Evolutionary conservation across 2,797 vertebrate genomes (phyloP), one percentile per base, ranked within the genome.

Genomic region (Clarias platycephalus): DNA sequence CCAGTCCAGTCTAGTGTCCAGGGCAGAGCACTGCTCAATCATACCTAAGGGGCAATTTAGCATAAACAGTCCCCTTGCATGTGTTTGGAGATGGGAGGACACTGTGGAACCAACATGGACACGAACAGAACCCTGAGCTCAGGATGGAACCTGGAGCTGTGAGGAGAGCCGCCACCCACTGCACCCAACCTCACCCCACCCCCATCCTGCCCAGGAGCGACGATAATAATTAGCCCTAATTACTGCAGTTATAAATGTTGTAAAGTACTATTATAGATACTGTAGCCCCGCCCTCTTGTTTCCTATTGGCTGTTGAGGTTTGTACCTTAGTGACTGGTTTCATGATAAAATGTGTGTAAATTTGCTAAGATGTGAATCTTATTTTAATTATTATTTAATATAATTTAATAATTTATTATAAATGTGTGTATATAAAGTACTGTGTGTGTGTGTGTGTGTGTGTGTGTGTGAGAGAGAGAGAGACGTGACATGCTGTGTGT

Each of bases 401-500:
- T 49, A 49, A 49, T 49, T 49, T 2, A 12, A 49, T 49, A 49
- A 49, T 49, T 49, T 49, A 12, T 12, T 49, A 49, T 12, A 49
- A 15, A 15, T 0, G 31, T 28, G 12, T 58, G 74, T 57, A 5
- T 55, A 55, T 28, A 31, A 76, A 34, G 7, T 34, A 76, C 7
- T 31, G 72, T 20, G 49, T 72, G 70, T 26, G 20, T 53, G 40
- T 44, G 68, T 44, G 68, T 28, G 20, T 31, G 28, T 34, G 64
- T 31, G 28, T 31, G 28, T 16, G 28, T 20, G 16, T 18, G 55
- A 57, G 3, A 31, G 15, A 34, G 66, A 31, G 28, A 68, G 66
- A 22, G 66, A 90, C 91, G 85, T 89, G 87, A 92, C 83, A 79
- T 72, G 37, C 44, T 64, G 55, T 72, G 60, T 40, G 4, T 34